Evolutionary conservation across 2,113 vertebrate species (phyloP).

Genomic region (Varanus salvator): DNA sequence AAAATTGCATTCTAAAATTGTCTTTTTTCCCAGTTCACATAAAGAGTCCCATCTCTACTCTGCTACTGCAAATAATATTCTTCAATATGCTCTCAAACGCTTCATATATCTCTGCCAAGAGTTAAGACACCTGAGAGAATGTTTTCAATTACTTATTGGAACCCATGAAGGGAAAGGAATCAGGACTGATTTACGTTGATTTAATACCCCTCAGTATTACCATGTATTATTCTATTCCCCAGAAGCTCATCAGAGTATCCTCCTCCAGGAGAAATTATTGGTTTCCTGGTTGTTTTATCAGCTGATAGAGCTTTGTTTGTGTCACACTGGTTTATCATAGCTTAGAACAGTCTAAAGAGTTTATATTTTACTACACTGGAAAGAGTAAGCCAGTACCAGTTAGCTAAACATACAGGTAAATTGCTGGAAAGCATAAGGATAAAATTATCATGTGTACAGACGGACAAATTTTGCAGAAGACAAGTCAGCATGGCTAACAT

Average conservation of each 20-base stretch:
- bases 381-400: neutral
- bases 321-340: neutral
- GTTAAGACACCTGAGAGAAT: neutral
- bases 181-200: slow-evolving; percentile 1
- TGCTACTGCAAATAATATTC: neutral
- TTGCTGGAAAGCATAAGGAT: neutral
- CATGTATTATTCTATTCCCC: neutral
- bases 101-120: neutral
- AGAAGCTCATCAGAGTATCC: slow-evolving; percentile 15
- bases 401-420: neutral
- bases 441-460: neutral
- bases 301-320: neutral
- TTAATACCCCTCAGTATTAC: neutral
- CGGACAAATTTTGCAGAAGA: neutral
- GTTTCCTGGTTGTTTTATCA: neutral
- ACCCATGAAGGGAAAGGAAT: neutral
- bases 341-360: neutral
- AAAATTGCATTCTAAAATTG: neutral
- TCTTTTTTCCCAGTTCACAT: neutral
- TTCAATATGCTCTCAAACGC: neutral
- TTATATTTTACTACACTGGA: neutral
- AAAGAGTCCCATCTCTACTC: neutral
- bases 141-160: slow-evolving; percentile 11
- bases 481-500: neutral
- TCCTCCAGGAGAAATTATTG: neutral